Percentiles rank a stretch among this genome's conserved stretches.
Conservation (phyloP, 1,140 invertebrate species). For the Pseudomyrmex pallidus region DNA sequence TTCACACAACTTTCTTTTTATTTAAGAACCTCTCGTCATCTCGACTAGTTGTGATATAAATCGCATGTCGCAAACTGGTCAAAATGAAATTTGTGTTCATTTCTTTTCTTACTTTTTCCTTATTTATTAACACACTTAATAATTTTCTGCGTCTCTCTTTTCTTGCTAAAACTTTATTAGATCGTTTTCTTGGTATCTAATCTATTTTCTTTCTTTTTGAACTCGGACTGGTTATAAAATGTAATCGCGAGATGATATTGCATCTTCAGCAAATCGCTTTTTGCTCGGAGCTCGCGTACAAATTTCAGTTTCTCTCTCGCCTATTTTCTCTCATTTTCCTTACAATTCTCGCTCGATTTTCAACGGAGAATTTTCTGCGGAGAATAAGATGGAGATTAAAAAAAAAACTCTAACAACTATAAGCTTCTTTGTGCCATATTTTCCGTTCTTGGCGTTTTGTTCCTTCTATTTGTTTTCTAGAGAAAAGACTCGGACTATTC, state of each 20-base stretch:
- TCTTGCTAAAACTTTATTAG: not conserved
- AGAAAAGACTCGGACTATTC: constrained; percentile 3
- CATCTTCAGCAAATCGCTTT: not conserved
- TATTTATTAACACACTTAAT: not conserved
- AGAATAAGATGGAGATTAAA: constrained; percentile 29
- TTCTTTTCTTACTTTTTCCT: not conserved
- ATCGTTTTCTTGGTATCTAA: not conserved
- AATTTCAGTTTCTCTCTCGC: not conserved
- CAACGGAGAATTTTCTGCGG: constrained; percentile 16
- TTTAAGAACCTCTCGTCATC: too few species aligned
- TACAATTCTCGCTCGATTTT: not conserved
- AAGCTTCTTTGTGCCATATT: constrained; percentile 23
- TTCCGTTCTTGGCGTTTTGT: constrained; percentile 16
- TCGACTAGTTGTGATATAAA: not conserved
- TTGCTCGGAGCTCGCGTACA: not conserved
- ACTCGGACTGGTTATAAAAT: constrained; percentile 5
- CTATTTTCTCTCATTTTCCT: not conserved
- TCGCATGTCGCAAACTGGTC: not conserved
- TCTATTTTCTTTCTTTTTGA: not conserved
- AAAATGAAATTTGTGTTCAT: constrained; percentile 27
- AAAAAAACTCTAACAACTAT: constrained; percentile 12
- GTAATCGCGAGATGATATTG: not conserved
- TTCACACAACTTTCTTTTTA: not conserved
- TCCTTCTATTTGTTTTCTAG: constrained; percentile 16
- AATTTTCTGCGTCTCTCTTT: too few species aligned